phyloP scores from a whole-genome alignment of 1,140 invertebrate species.

The Leptopilina clavipes region DNA sequence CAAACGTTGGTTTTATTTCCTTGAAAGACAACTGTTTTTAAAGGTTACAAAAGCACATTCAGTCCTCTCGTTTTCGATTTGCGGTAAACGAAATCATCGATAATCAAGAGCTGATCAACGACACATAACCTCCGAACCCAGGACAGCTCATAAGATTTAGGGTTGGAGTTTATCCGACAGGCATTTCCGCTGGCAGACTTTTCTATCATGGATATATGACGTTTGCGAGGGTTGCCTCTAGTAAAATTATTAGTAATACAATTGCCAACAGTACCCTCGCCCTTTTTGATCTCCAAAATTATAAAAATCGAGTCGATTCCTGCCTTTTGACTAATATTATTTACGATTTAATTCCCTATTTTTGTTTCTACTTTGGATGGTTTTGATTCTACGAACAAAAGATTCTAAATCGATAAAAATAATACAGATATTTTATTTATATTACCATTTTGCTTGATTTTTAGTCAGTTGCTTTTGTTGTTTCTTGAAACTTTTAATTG shows the following conservation, averaged over 20 bases:
- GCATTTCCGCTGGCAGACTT: slow-evolving; percentile 62
- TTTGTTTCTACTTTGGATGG: too few species aligned
- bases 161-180: slow-evolving; percentile 60
- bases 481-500: too few species aligned
- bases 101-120: slow-evolving; percentile 65
- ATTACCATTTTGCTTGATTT: too few species aligned
- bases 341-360: too few species aligned
- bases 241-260: slow-evolving; percentile 71
- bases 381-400: too few species aligned
- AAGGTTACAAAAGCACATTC: not conserved
- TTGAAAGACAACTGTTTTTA: not conserved
- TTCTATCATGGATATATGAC: slow-evolving; percentile 68
- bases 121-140: slow-evolving; percentile 62
- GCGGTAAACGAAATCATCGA: slow-evolving; percentile 66
- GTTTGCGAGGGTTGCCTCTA: slow-evolving; percentile 58
- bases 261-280: slow-evolving; percentile 56
- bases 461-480: too few species aligned
- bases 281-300: slow-evolving; percentile 32
- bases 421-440: too few species aligned
- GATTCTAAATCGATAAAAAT: too few species aligned
- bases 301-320: not conserved
- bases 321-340: too few species aligned
- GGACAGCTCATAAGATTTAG: slow-evolving; percentile 38
- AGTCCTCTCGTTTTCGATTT: slow-evolving; percentile 52
- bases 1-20: too few species aligned